Evolutionary conservation across 2,888 invertebrate species (phyloP).

Genomic region (Emesis furor): DNA sequence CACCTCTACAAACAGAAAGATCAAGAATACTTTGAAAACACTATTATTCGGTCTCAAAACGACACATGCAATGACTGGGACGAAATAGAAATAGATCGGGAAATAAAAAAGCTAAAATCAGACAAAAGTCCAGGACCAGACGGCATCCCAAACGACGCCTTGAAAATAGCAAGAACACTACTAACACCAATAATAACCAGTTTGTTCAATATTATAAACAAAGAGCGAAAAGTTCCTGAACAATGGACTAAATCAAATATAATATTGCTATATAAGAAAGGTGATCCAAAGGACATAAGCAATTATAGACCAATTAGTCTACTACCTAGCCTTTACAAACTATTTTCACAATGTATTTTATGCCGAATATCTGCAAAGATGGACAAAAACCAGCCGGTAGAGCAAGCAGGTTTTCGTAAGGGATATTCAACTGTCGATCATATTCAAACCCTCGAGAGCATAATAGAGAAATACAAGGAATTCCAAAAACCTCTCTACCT

Average conservation of each 20-base stretch:
- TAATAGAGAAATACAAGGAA: not conserved
- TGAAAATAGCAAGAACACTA: not conserved
- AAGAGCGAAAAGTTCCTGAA: slow-evolving; percentile 9
- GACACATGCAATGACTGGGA: too few relatives aligned
- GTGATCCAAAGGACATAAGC: slow-evolving; percentile 23
- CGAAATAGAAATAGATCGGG: too few relatives aligned
- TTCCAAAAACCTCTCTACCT: not conserved
- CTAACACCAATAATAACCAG: not conserved
- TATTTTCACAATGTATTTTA: not conserved
- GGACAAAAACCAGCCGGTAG: not conserved
- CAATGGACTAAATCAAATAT: slow-evolving; percentile 25
- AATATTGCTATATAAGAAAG: slow-evolving; percentile 27
- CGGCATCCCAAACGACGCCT: not conserved
- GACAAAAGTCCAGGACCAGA: not conserved
- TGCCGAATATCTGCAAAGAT: not conserved
- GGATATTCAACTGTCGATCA: not conserved
- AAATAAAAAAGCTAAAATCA: not conserved
- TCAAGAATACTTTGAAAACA: too few relatives aligned
- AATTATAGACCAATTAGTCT: too few relatives aligned
- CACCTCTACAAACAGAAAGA: too few relatives aligned
- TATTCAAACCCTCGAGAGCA: not conserved
- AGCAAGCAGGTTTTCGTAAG: not conserved
- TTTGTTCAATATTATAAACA: not conserved
- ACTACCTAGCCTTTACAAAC: not conserved
- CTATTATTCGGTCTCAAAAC: too few relatives aligned